These are phyloP conservation scores for Cisticola juncidis DNA, from an alignment of 2,113 vertebrate species.

Conservation along the genomic window DNA sequence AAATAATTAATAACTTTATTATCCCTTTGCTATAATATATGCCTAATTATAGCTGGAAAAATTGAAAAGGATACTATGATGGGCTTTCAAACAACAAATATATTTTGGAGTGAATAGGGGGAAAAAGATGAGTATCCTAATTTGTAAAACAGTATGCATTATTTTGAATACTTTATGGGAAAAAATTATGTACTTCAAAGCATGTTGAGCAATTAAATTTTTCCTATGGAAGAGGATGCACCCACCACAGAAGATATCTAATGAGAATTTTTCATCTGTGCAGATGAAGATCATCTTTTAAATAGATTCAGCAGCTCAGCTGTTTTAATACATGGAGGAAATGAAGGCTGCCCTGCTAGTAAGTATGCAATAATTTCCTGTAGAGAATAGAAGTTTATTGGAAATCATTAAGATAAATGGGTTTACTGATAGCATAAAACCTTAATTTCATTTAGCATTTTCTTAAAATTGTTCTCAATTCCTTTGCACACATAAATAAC, in stretches of 20 bases:
- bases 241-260: not conserved
- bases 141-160: not conserved
- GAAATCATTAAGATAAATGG: not conserved
- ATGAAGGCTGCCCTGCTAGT: not conserved
- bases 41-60: not conserved
- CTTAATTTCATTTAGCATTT: not conserved
- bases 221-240: not conserved
- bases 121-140: rapidly evolving
- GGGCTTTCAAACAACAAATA: not conserved
- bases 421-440: not conserved
- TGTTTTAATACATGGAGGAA: not conserved
- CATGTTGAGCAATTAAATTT: not conserved
- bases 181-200: not conserved
- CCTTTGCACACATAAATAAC: not conserved
- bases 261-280: not conserved
- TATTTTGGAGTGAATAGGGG: rapidly evolving
- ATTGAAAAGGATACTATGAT: not conserved
- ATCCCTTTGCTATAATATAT: not conserved
- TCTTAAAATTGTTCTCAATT: not conserved
- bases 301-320: not conserved
- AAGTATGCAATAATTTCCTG: not conserved
- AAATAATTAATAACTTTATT: not conserved
- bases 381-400: not conserved
- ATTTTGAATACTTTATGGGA: not conserved
- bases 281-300: not conserved